Conservation (phyloP, 1,140 invertebrate genomes). For the Aphelinus certus region DNA sequence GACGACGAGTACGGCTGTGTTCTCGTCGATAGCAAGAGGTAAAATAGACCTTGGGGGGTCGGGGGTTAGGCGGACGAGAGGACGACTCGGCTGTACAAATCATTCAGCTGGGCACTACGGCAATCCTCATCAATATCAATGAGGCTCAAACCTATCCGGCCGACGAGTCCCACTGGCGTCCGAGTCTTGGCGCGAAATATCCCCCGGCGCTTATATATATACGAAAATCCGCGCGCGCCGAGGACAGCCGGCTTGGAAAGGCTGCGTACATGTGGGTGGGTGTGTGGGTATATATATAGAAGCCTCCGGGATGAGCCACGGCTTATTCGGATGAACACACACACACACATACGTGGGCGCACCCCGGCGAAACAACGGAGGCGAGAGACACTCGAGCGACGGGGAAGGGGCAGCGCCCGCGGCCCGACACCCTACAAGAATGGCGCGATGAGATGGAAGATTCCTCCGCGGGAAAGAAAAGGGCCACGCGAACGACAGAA, state of each 20-base stretch:
- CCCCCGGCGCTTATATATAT: too few species aligned
- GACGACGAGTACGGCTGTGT: too few species aligned
- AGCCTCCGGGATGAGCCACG: too few species aligned
- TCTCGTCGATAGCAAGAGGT: too few species aligned
- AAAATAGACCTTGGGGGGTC: too few species aligned
- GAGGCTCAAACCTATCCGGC: neutral
- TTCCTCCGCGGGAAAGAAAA: conserved; percentile 9
- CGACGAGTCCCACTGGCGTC: too few species aligned
- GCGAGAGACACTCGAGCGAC: conserved; percentile 43
- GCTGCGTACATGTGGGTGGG: neutral
- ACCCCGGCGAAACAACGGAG: conserved; percentile 1
- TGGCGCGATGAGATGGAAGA: conserved; percentile 41
- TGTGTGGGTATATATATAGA: too few species aligned
- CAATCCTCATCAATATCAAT: conserved; percentile 10
- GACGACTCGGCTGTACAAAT: too few species aligned
- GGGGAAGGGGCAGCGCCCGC: conserved; percentile 46
- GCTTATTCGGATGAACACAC: too few species aligned
- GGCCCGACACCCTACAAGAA: conserved; percentile 56
- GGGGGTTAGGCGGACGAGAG: too few species aligned
- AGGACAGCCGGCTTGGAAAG: conserved; percentile 5
- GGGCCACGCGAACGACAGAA: neutral
- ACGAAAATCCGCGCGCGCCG: neutral
- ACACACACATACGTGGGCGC: too few species aligned
- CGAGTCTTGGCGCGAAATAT: too few species aligned
- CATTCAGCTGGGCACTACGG: neutral